These are phyloP conservation scores for Strix aluco DNA, from an alignment of 2,113 vertebrate genomes.

Conservation along the genomic window DNA sequence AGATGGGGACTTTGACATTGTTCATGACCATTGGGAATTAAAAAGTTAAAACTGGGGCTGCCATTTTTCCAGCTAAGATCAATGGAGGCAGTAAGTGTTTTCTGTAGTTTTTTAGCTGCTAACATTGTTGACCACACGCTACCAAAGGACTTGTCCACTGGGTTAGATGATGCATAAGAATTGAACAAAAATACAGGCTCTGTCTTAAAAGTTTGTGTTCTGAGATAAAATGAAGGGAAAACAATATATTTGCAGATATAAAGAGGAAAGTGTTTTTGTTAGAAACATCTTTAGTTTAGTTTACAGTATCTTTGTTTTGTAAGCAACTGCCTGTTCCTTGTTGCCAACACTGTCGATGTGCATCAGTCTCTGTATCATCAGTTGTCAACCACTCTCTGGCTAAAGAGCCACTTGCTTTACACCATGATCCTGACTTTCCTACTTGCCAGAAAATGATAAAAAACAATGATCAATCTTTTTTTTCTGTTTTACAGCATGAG, in stretches of 20 bases:
- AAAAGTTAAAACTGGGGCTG: neutral
- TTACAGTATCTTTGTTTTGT: neutral
- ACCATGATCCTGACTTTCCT: neutral
- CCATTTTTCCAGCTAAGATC: neutral
- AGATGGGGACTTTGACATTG: neutral
- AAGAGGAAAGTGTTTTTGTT: neutral
- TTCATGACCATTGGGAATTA: neutral
- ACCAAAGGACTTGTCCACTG: neutral
- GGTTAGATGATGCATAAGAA: neutral
- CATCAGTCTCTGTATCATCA: neutral
- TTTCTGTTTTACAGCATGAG: neutral
- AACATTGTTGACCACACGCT: accelerated
- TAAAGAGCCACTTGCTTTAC: neutral
- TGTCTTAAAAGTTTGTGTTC: neutral
- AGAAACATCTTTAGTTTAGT: neutral
- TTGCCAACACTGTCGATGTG: accelerated
- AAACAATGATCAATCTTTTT: neutral
- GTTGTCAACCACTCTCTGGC: neutral
- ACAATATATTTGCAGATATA: neutral
- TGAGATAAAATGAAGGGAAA: neutral
- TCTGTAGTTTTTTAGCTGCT: neutral
- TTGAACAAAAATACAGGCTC: neutral
- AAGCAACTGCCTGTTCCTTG: neutral
- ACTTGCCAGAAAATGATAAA: neutral
- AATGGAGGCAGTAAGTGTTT: neutral